Conservation (phyloP, 2,113 vertebrate species). For the Lepus europaeus region DNA sequence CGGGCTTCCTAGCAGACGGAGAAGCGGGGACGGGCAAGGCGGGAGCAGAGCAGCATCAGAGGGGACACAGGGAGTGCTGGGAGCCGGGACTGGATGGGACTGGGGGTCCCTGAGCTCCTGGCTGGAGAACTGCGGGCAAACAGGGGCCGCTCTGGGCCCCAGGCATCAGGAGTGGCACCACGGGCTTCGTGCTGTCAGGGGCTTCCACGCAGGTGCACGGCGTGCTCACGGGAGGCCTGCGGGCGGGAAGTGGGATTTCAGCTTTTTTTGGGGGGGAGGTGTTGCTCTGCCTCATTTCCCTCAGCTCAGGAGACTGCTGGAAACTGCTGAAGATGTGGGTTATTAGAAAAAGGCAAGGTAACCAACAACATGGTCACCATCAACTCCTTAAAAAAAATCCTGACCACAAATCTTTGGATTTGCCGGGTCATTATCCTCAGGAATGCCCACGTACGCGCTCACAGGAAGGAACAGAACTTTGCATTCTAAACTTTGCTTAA, state of each 20-base stretch:
- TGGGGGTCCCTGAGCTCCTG: neutral
- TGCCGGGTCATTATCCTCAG: neutral
- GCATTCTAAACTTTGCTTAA: neutral
- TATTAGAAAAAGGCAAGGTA: neutral
- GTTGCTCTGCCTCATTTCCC: neutral
- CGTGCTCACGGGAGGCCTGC: no score
- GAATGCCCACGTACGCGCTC: neutral
- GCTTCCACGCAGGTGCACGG: neutral
- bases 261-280: no score
- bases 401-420: neutral
- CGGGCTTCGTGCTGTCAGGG: neutral
- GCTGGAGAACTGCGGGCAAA: neutral
- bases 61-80: neutral
- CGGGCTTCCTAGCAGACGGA: neutral
- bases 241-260: neutral
- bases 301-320: neutral
- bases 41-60: neutral
- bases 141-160: neutral
- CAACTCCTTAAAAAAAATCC: neutral
- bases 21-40: no score
- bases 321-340: neutral
- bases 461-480: neutral
- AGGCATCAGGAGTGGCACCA: fast-evolving
- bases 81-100: no score
- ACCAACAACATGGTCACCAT: neutral